Percentiles rank a stretch among this genome's conserved stretches.
These are phyloP conservation scores for Mythimna lalbum DNA, from an alignment of 2,888 invertebrate species.

Conservation along the genomic window DNA sequence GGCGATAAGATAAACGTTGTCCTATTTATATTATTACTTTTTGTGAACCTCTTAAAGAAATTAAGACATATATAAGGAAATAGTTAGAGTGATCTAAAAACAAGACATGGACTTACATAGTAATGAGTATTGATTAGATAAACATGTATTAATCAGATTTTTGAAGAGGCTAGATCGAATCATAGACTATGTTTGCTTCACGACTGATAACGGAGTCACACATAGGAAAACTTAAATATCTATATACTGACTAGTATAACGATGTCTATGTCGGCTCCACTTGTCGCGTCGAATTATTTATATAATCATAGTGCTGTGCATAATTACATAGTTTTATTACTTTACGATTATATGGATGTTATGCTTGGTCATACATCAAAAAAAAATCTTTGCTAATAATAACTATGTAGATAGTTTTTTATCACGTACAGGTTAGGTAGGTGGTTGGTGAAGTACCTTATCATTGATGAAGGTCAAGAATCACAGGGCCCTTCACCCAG, in stretches of 20 bases:
- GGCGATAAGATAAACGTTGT: slow-evolving; percentile 52
- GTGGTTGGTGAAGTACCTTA: neutral
- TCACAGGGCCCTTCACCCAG: slow-evolving; percentile 5
- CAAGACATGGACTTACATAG: slow-evolving; percentile 7
- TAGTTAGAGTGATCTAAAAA: slow-evolving; percentile 12
- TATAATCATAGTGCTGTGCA: slow-evolving; percentile 13
- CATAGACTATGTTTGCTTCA: slow-evolving; percentile 5
- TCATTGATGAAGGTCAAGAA: slow-evolving; percentile 9
- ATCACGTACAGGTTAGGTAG: slow-evolving; percentile 2
- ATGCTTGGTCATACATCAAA: neutral
- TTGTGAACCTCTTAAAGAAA: slow-evolving; percentile 3
- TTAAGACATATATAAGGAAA: slow-evolving; percentile 14
- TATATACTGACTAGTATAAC: slow-evolving; percentile 2
- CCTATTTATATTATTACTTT: slow-evolving; percentile 15
- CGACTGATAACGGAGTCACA: slow-evolving; percentile 31
- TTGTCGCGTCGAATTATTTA: slow-evolving; percentile 31
- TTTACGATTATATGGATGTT: neutral
- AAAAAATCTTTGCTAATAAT: neutral
- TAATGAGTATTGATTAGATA: slow-evolving; percentile 47
- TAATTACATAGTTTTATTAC: slow-evolving; percentile 27
- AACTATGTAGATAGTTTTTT: slow-evolving; percentile 1
- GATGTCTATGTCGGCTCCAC: slow-evolving; percentile 5
- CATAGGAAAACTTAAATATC: slow-evolving; percentile 14
- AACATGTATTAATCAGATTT: slow-evolving; percentile 47
- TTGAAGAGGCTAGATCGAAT: slow-evolving; percentile 32